Percentiles rank a stretch among this genome's conserved stretches.
phyloP scores from a whole-genome alignment of 2,797 vertebrate species.

The Anomalospiza imberbis region DNA sequence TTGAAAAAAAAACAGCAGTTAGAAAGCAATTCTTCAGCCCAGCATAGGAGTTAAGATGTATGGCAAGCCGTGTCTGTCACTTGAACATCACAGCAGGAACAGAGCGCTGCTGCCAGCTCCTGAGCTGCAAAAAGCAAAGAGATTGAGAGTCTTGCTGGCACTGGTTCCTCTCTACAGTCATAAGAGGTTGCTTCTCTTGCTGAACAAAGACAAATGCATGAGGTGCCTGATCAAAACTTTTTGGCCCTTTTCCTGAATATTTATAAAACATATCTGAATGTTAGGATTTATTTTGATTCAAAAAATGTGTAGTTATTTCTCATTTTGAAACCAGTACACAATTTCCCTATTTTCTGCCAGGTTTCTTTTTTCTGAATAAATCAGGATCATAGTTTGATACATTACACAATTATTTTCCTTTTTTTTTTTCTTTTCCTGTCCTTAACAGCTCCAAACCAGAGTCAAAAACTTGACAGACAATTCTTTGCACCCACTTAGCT shows the following conservation, averaged over 20 bases:
- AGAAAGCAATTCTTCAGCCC: background rate
- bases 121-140: background rate
- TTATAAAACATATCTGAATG: background rate
- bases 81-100: background rate
- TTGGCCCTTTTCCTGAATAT: background rate
- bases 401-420: background rate
- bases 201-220: background rate
- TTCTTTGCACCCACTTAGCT: background rate
- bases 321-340: background rate
- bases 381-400: background rate
- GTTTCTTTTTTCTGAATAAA: background rate
- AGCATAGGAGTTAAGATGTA: background rate
- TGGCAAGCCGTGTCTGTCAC: background rate
- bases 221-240: background rate
- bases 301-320: background rate
- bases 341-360: background rate
- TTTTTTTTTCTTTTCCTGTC: background rate
- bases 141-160: background rate
- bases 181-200: background rate
- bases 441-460: background rate
- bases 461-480: background rate
- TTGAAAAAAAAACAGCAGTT: background rate
- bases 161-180: background rate
- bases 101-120: background rate
- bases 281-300: background rate